These are phyloP conservation scores for Ricordea florida DNA, from an alignment of 92 coral and sea anemone genomes.

Conservation along the genomic window DNA sequence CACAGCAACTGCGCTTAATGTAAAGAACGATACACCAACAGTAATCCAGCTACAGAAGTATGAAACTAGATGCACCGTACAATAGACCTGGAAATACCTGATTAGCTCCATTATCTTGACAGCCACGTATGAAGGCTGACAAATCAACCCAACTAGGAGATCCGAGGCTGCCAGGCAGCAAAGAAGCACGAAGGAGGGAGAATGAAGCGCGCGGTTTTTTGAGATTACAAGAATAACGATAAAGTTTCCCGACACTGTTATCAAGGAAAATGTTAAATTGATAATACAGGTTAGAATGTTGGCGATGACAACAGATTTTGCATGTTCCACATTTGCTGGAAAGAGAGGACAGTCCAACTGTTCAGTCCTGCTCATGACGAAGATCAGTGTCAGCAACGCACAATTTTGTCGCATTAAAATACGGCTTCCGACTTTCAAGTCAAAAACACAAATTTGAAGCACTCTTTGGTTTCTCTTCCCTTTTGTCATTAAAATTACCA, in stretches of 20 bases:
- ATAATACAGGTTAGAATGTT: neutral
- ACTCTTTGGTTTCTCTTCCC: too few relatives aligned
- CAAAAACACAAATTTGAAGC: too few relatives aligned
- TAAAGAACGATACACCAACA: slow-evolving; percentile 17
- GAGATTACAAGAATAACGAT: slow-evolving; percentile 4
- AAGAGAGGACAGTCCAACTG: neutral
- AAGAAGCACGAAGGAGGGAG: slow-evolving; percentile 31
- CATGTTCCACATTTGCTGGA: neutral
- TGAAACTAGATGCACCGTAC: too few relatives aligned
- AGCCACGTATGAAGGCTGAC: too few relatives aligned
- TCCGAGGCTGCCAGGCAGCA: slow-evolving; percentile 27
- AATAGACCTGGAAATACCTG: too few relatives aligned
- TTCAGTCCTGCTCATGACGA: neutral
- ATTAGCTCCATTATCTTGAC: too few relatives aligned
- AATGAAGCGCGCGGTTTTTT: neutral
- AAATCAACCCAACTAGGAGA: slow-evolving; percentile 23
- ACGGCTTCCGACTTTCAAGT: too few relatives aligned
- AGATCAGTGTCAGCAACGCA: too few relatives aligned
- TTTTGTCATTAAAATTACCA: too few relatives aligned
- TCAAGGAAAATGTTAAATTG: slow-evolving; percentile 4
- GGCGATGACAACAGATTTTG: neutral
- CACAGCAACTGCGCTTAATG: neutral
- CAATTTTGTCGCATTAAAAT: too few relatives aligned
- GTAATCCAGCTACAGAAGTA: slow-evolving; percentile 9
- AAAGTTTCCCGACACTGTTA: neutral